phyloP scores from a whole-genome alignment of 2,113 vertebrate genomes.

The Peromyscus polionotus region DNA sequence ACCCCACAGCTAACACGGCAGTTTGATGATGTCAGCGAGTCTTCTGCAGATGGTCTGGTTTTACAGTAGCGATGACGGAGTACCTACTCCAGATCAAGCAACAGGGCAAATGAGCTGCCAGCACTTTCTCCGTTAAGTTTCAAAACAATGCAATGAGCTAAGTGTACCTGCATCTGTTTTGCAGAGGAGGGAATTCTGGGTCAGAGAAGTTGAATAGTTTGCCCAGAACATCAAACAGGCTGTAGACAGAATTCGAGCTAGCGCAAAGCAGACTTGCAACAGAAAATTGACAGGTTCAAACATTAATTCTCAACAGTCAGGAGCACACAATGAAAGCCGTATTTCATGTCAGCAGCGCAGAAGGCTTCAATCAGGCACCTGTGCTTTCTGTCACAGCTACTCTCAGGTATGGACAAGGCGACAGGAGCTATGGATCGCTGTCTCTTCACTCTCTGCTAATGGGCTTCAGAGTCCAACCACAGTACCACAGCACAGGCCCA shows the following conservation, averaged over 20 bases:
- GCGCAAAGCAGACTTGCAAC: background rate
- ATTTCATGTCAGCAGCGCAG: background rate
- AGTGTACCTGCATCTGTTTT: background rate
- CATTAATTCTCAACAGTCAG: background rate
- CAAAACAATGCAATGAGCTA: background rate
- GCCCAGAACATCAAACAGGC: background rate
- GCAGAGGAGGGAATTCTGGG: background rate
- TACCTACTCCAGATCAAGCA: background rate
- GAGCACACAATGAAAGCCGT: background rate
- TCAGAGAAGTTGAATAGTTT: background rate
- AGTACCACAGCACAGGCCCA: background rate
- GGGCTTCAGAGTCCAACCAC: background rate
- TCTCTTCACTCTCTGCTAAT: background rate
- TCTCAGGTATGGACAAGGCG: background rate
- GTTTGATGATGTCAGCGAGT: accelerated
- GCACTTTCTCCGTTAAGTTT: background rate
- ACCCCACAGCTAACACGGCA: background rate
- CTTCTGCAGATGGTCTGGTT: background rate
- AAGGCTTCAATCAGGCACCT: background rate
- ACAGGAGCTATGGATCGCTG: background rate
- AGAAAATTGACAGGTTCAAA: background rate
- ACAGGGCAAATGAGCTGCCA: background rate
- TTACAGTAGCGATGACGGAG: background rate
- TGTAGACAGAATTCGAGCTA: background rate
- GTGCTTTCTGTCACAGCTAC: background rate